Base-by-base conservation (phyloP, 2,113 vertebrate species). In the Lanius ludovicianus region DNA sequence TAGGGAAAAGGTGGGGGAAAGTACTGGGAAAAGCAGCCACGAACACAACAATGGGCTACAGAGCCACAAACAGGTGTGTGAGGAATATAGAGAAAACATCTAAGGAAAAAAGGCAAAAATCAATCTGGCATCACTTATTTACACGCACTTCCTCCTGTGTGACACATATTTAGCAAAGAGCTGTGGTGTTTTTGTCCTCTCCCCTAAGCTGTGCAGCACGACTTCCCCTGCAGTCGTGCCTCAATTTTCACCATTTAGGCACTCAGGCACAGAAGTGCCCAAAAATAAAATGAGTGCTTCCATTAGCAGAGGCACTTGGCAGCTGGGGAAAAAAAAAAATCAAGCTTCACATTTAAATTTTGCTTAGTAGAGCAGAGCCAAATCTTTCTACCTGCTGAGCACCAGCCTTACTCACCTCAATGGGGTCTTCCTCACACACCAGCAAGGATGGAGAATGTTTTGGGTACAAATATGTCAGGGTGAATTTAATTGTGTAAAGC, bases 251-350 rank as follows among this genome's bases (percentile, higher is more conserved):
- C 9, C 7, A 90, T 41, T 82, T 23, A 55, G 68, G 69, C 91
- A 83, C 65, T 86, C 30, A 50, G 27, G 70, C 49, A 57, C 16
- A 67, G 5, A 91, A 82, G 27, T 18, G 63, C 39, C 89, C 93
- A 92, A 92, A 97, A 95, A 95, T 95, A 95, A 94, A 92, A 71
- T 64, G 69, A 95, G 59, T 57, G 55, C 37, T 94, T 80, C 79
- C 85, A 93, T 70, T 60, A 95, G 88, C 31, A 62, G 77, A 60
- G 70, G 81, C 59, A 76, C 76, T 60, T 6, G 27, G 59, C 74
- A 96, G 79, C 75, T 65, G 55, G 89, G 85, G 42, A 47, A 89
- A 78, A 81, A 44, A 84, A 46, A 46, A 89, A 78, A 82, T 50
- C 63, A 69, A 73, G 55, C n/a, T 65, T 50, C 59, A 30, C 39